Base-by-base conservation (phyloP, 2,113 vertebrate species). In the Ochotona curzoniae region DNA sequence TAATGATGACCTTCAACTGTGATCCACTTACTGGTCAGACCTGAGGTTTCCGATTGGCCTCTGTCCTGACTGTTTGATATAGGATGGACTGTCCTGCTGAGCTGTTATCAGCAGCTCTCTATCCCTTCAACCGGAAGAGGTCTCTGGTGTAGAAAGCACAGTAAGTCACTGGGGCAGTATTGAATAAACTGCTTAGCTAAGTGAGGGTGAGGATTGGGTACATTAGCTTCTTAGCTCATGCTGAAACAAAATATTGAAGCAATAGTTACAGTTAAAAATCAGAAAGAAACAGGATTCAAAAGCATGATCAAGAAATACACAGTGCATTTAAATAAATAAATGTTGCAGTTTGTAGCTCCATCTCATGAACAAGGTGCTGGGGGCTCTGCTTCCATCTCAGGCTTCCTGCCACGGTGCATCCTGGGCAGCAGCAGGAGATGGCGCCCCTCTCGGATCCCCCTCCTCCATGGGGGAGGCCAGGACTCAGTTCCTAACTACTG, bases 251-350 rank as follows among this genome's bases (percentile, higher is more conserved):
- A 80, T 47, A 74, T 4, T 66, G 57, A 83, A 92, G 8, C 70
- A 90, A 38, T 69, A 63, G 28, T 30, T 82, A 63, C 78, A 66
- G 75, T 26, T n/a, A 14, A n/a, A 87, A 61, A 8, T 61, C 84
- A 92, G 84, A 70, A 73, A 78, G 47, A 6, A 69, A 82, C 18
- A 69, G n/a, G 61, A 93, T 71, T 71, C 78, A 85, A 84, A 30
- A 69, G 44, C n/a, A 47, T 14, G 4, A 49, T 44, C 6, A 35
- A 61, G 47, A 71, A 47, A 89, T 67, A 20, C 32, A 28, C 83
- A 12, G 79, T 63, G 76, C 15, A 35, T 15, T 51, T 64, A 60
- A 87, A 4, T 70, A 89, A 88, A 57, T 70, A 74, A 87, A 86
- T 79, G 44, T 49, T n/a, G 15, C 63, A 38, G 49, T 73, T 78